A percentile compares a stretch with the other conserved stretches of the same genome.
Evolutionary conservation across 2,888 invertebrate genomes (phyloP).

Genomic region (Drosophila anceps): DNA sequence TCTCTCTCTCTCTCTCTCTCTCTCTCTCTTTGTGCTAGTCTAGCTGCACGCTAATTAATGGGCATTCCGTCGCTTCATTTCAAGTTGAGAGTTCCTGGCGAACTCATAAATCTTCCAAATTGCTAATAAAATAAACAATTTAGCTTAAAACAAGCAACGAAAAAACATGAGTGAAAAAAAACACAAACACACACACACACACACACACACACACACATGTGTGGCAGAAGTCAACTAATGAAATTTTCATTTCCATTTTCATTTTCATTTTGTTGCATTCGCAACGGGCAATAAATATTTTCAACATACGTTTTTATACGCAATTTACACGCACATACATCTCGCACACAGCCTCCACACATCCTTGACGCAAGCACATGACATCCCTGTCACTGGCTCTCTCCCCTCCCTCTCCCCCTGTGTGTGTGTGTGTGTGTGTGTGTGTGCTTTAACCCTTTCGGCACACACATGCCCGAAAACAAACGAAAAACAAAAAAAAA

Average conservation of each 20-base stretch:
- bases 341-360: conserved; percentile 51
- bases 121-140: conserved; percentile 82
- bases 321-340: conserved; percentile 81
- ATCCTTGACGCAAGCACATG: conserved; percentile 47
- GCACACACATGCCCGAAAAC: conserved; percentile 40
- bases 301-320: conserved; percentile 82
- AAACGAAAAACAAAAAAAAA: conserved; percentile 15
- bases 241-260: conserved; percentile 82
- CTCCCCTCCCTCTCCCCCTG: too few relatives aligned
- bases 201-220: conserved; percentile 18
- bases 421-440: conserved; percentile 12
- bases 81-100: conserved; percentile 36
- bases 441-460: conserved; percentile 59
- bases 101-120: conserved; percentile 75
- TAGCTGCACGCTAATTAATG: conserved; percentile 70
- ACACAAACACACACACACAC: background rate
- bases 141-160: conserved; percentile 66
- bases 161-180: conserved; percentile 9
- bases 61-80: conserved; percentile 78
- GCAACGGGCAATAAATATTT: conserved; percentile 84
- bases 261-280: conserved; percentile 84
- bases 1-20: background rate
- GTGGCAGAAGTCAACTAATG: conserved; percentile 72
- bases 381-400: conserved; percentile 25
- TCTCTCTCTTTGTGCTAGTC: background rate